Base-by-base conservation (phyloP, 2,888 invertebrate species). In the Theristus sp. region DNA sequence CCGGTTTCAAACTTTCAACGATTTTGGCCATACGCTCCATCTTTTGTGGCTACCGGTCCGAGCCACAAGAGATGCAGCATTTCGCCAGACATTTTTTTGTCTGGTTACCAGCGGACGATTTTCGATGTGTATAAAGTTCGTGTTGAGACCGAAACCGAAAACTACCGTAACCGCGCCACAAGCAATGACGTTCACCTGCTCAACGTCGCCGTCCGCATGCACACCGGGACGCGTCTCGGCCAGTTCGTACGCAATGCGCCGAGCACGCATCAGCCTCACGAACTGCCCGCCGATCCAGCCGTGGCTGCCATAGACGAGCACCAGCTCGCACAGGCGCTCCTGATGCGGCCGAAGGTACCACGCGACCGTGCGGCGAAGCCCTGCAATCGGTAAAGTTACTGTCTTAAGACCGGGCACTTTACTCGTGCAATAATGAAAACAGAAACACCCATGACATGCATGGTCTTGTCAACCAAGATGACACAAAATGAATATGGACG, bases 291-390 rank as follows among this genome's bases (percentile, higher is more conserved):
- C 66, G 54, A 68, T 64, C 66, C 67, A 67, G 1, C 67, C 64
- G n/a, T 61, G 57, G 25, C 59, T 64, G 1, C 66, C 66, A 57
- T 58, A 66, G n/a, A 66, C 59, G 24, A 66, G 56, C 17, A 65
- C 55, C 20, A 59, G 58, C 30, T 59, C 59, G 3, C 54, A 53
- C 52, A 52, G 26, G n/a, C 3, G 2, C 22, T 52, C 58, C 28
- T 28, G 2, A 6, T 27, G 49, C 22, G 58, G 58, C 17, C 65
- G 65, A 31, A 71, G 64, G 62, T 71, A 71, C 62, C 68, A 71
- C 25, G 68, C 66, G 55, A 71, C 68, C 10, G 71, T 71, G 38
- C 62, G 60, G 60, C 65, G 62, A 31, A 71, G 67, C 30, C 71
- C 59, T 52, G 56, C 28, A 31, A 30, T 6, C 52, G 25, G 22